Evolutionary conservation across 2,888 invertebrate genomes (phyloP).

Genomic region (Adelphocoris suturalis): DNA sequence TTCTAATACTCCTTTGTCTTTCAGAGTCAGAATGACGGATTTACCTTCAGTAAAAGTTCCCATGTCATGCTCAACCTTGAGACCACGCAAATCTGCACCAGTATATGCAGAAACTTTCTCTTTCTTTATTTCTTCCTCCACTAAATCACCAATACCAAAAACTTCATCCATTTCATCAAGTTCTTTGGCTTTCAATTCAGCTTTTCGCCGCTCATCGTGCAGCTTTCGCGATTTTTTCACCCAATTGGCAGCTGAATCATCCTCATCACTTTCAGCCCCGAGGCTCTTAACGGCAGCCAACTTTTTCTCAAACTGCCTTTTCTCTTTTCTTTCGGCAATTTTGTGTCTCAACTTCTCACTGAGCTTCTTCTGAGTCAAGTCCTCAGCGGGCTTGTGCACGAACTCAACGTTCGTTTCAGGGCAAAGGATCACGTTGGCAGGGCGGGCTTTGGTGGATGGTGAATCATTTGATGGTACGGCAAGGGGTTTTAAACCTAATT

Average conservation of each 20-base stretch:
- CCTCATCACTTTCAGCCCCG: constrained; percentile 88
- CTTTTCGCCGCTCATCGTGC: constrained; percentile 89
- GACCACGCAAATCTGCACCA: constrained; percentile 86
- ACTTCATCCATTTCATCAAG: constrained; percentile 96
- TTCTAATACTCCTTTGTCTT: constrained; percentile 93
- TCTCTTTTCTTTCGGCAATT: constrained; percentile 88
- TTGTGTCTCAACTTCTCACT: constrained; percentile 91
- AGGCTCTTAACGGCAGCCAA: constrained; percentile 82
- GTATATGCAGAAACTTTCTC: constrained; percentile 84
- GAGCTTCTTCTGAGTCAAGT: constrained; percentile 81
- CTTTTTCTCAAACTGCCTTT: constrained; percentile 86
- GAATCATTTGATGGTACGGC: constrained; percentile 79
- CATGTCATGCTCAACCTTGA: constrained; percentile 92
- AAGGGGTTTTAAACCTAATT: constrained; percentile 95
- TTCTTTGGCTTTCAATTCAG: constrained; percentile 92
- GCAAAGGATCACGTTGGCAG: constrained; percentile 75
- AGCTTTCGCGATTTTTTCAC: constrained; percentile 88
- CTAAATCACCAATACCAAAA: constrained; percentile 92
- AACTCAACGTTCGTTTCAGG: constrained; percentile 85
- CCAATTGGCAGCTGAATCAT: constrained; percentile 87
- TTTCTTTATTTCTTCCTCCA: constrained; percentile 87
- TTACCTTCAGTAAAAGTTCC: constrained; percentile 87
- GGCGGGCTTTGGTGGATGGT: constrained; percentile 27
- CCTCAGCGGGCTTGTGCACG: constrained; percentile 89
- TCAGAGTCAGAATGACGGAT: constrained; percentile 93